phyloP scores from a whole-genome alignment of 2,113 vertebrate genomes.

The Hipposideros armiger region DNA sequence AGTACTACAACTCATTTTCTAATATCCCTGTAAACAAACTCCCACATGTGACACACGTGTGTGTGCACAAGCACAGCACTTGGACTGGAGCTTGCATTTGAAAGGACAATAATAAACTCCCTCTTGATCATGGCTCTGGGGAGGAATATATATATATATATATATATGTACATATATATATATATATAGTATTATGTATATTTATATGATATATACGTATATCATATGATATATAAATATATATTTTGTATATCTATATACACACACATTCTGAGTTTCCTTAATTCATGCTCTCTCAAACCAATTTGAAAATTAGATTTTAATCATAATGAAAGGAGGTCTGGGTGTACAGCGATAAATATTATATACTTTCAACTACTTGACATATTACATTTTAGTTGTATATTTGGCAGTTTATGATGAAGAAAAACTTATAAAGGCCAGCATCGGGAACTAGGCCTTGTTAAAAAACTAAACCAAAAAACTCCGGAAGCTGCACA shows the following conservation, averaged over 20 bases:
- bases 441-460: background rate
- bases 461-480: background rate
- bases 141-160: too few relatives aligned
- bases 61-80: background rate
- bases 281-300: background rate
- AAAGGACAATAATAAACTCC: background rate
- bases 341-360: background rate
- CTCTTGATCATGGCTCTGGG: background rate
- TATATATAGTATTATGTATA: too few relatives aligned
- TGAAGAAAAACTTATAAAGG: constrained; percentile 25
- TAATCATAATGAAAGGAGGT: background rate
- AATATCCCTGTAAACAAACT: background rate
- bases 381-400: background rate
- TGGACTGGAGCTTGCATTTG: background rate
- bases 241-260: too few relatives aligned
- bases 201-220: background rate
- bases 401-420: background rate
- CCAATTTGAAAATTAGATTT: background rate
- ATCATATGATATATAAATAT: too few relatives aligned
- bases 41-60: background rate
- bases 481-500: background rate
- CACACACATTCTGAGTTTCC: background rate
- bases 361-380: background rate
- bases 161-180: background rate
- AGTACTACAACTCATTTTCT: background rate